These are phyloP conservation scores for Drosophila colorata DNA, from an alignment of 2,888 invertebrate genomes.

Conservation along the genomic window DNA sequence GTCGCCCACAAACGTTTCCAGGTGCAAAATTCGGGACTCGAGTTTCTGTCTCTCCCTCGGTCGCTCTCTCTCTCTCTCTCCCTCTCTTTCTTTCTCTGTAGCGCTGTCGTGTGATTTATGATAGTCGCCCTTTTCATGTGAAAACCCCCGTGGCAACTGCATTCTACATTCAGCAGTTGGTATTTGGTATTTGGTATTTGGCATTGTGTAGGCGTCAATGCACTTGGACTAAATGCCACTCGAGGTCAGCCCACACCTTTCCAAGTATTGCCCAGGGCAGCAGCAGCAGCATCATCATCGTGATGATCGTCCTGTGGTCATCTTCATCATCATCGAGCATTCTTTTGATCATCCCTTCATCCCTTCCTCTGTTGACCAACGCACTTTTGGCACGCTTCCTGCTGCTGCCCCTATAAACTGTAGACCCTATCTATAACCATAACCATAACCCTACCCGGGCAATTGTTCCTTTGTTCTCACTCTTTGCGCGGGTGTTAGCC, in stretches of 20 bases:
- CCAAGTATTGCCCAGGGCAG: slow-evolving; percentile 31
- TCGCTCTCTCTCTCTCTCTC: slow-evolving; percentile 10
- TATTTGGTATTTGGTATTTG: slow-evolving; percentile 14
- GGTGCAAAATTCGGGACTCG: slow-evolving; percentile 58
- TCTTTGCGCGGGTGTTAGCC: slow-evolving; percentile 37
- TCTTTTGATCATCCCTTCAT: slow-evolving; percentile 44
- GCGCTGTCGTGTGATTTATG: slow-evolving; percentile 67
- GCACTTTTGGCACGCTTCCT: slow-evolving; percentile 76
- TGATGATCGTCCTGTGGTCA: slow-evolving; percentile 55
- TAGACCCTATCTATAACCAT: slow-evolving; percentile 19
- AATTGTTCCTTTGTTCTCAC: slow-evolving; percentile 32
- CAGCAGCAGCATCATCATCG: slow-evolving; percentile 27
- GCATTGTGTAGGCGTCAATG: slow-evolving; percentile 74
- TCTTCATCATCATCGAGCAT: slow-evolving; percentile 32
- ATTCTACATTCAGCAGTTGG: slow-evolving; percentile 16
- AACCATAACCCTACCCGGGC: slow-evolving; percentile 46
- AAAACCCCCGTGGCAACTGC: slow-evolving; percentile 61
- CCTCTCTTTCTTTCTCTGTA: slow-evolving; percentile 10
- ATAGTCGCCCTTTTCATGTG: slow-evolving; percentile 53
- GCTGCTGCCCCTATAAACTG: slow-evolving; percentile 36
- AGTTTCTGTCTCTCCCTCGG: slow-evolving; percentile 10
- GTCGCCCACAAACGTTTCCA: slow-evolving; percentile 71
- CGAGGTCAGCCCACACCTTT: slow-evolving; percentile 58
- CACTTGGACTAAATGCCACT: slow-evolving; percentile 61
- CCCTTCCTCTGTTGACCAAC: slow-evolving; percentile 58